These are phyloP conservation scores for Zeus faber DNA, from an alignment of 2,113 vertebrate genomes.

Conservation along the genomic window DNA sequence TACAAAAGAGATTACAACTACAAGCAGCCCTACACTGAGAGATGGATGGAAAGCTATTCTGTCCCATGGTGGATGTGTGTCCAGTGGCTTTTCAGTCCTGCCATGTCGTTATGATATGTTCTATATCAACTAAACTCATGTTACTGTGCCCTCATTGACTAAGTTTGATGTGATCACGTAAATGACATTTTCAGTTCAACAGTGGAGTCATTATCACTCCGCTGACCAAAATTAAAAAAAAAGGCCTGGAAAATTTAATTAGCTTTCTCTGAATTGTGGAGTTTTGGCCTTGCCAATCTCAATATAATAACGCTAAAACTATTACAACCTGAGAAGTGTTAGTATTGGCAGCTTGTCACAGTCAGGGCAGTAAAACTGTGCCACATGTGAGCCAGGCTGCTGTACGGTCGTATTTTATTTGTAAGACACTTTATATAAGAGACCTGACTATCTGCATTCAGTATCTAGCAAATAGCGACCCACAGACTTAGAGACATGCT, in stretches of 20 bases:
- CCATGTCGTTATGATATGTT: background rate
- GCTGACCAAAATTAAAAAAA: slow-evolving; percentile 38
- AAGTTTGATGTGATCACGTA: slow-evolving; percentile 58
- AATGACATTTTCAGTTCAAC: slow-evolving; percentile 57
- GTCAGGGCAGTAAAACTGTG: slow-evolving; percentile 47
- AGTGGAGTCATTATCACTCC: slow-evolving; percentile 49
- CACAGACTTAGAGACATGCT: too few relatives aligned
- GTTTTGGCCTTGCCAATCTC: slow-evolving; percentile 57
- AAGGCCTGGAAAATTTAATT: slow-evolving; percentile 65
- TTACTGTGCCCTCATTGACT: slow-evolving; percentile 28
- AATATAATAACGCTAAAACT: slow-evolving; percentile 74
- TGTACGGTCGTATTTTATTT: slow-evolving; percentile 46
- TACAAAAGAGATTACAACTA: too few relatives aligned
- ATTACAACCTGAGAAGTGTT: slow-evolving; percentile 75
- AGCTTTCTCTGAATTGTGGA: slow-evolving; percentile 53
- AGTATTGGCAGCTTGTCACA: slow-evolving; percentile 60
- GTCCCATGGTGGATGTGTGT: background rate
- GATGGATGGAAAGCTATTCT: background rate
- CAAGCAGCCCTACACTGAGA: background rate
- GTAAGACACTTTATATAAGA: slow-evolving; percentile 36
- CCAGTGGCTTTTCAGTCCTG: background rate
- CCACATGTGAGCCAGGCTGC: slow-evolving; percentile 37
- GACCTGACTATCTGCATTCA: slow-evolving; percentile 26
- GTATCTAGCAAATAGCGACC: slow-evolving; percentile 28
- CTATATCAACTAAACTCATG: slow-evolving; percentile 23